Base-by-base conservation (phyloP, 2,797 vertebrate genomes). In the Enteromius unitaeniatus region DNA sequence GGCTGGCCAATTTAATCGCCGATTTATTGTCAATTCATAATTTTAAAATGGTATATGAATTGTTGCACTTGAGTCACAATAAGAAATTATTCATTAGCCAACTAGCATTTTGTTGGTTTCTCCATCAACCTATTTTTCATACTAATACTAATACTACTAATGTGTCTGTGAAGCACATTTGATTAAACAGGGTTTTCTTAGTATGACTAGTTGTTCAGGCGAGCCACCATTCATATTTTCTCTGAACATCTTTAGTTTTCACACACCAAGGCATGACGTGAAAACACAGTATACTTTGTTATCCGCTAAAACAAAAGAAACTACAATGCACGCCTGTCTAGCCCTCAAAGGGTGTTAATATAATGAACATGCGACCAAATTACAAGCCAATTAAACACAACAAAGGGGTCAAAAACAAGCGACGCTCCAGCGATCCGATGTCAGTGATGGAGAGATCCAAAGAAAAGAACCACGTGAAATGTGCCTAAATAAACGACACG, bases 401-500 rank as follows among this genome's bases (percentile, higher is more conserved):
- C 78, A 90, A 91, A 92, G 14, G 80, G 90, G 79, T 69, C 37
- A 49, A 70, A 84, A 1, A 88, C 91, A 26, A 49, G 34, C 42
- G 1, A 62, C 19, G 8, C 34, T 23, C 23, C 65, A 80, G 3
- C 13, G 65, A 55, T 70, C 49, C 2, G 17, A 70, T 60, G 79
- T 81, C 67, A 58, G 9, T 23, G 28, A 49, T 10, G 21, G 8
- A 47, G 10, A 45, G 60, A 68, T 40, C 9, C 14, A 13, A 26
- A 11, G 17, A 73, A 81, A 47, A 47, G 45, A 65, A 23, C 9
- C 28, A 6, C n/a, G 83, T 93, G 95, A 93, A 93, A 93, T 92
- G 93, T 91, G 92, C 93, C 91, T 95, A 96, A 96, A 94, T 93
- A 58, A 79, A 14, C 51, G 60, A 73, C 40, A 67, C 49, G n/a